Percentiles rank a stretch among this genome's conserved stretches.
Evolutionary conservation across 2,113 vertebrate genomes (phyloP).

Genomic region (Myiozetetes cayanensis): DNA sequence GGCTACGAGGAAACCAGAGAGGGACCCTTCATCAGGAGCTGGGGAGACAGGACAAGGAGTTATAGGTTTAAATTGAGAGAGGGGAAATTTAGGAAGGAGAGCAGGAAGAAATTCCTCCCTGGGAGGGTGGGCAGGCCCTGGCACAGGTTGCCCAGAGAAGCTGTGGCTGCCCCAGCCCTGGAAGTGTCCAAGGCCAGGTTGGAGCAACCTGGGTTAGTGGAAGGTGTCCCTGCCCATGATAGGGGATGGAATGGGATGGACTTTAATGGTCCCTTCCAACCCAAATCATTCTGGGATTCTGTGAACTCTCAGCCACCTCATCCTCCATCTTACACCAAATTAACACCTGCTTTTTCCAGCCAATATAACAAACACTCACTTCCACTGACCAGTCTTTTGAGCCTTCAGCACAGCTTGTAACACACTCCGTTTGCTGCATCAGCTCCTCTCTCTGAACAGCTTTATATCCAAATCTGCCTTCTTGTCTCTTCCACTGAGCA

Average conservation of each 20-base stretch:
- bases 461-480: not conserved
- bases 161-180: not conserved
- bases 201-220: not conserved
- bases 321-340: not conserved
- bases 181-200: not conserved
- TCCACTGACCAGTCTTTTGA: not conserved
- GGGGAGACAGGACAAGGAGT: not conserved
- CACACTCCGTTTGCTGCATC: not conserved
- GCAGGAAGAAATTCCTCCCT: not conserved
- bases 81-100: not conserved
- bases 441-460: not conserved
- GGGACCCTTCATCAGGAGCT: not conserved
- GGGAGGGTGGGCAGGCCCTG: rapidly evolving
- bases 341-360: not conserved
- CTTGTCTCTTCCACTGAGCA: no score
- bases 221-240: not conserved
- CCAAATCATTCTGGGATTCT: not conserved
- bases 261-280: not conserved
- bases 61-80: not conserved
- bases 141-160: not conserved
- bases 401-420: not conserved
- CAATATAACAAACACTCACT: not conserved
- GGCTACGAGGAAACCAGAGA: not conserved
- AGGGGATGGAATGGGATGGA: not conserved
- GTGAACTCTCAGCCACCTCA: not conserved